phyloP scores from a whole-genome alignment of 2,797 vertebrate species.

The Dipus sagitta region DNA sequence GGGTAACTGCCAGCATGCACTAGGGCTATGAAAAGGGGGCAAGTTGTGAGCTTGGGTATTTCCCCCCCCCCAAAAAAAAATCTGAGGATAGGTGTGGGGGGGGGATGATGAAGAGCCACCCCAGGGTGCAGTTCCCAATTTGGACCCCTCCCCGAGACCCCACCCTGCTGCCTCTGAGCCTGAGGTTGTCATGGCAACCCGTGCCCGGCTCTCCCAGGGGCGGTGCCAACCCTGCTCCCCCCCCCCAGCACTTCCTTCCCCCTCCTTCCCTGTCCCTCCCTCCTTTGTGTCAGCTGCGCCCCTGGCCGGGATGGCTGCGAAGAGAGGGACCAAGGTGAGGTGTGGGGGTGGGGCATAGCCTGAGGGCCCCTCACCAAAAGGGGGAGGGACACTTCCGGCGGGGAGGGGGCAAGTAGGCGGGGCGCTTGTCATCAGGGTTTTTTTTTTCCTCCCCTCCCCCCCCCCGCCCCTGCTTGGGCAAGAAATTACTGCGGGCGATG shows the following conservation, averaged over 20 bases:
- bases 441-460: neutral
- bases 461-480: neutral
- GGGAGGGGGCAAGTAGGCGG: constrained; percentile 72
- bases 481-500: neutral
- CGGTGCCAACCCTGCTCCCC: constrained; percentile 82
- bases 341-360: constrained; percentile 76
- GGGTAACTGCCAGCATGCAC: constrained; percentile 9
- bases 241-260: constrained; percentile 77
- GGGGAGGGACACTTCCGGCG: constrained; percentile 79
- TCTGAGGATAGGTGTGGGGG: constrained; percentile 8
- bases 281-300: constrained; percentile 84
- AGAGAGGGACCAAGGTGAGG: constrained; percentile 85
- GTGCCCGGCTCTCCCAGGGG: constrained; percentile 83
- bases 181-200: constrained; percentile 83
- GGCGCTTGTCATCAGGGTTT: neutral
- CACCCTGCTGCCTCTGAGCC: constrained; percentile 76
- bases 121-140: constrained; percentile 62
- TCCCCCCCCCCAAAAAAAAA: constrained; percentile 58
- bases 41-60: constrained; percentile 24
- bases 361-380: constrained; percentile 62
- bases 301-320: constrained; percentile 84
- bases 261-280: constrained; percentile 81
- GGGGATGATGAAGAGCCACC: neutral
- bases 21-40: constrained; percentile 15
- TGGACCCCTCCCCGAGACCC: constrained; percentile 72